Evolutionary conservation across 1,140 invertebrate genomes (phyloP).

Genomic region (Diabrotica undecimpunctata): DNA sequence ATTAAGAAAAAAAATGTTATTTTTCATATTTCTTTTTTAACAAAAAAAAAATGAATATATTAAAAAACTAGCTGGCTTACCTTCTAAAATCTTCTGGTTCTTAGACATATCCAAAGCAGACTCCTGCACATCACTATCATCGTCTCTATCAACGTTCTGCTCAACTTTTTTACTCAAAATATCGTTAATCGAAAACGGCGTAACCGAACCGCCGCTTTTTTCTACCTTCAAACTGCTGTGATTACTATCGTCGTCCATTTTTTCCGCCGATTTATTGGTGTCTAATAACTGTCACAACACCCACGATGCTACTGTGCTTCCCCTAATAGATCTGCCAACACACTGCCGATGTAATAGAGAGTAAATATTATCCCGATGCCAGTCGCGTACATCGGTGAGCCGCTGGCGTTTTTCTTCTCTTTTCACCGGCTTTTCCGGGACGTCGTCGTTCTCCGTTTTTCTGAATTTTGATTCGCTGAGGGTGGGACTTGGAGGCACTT

Average conservation of each 20-base stretch:
- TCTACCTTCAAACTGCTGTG: constrained; percentile 24
- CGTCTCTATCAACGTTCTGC: constrained; percentile 44
- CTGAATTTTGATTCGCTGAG: constrained; percentile 29
- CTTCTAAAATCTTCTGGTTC: constrained; percentile 17
- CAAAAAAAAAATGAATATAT: too few species aligned
- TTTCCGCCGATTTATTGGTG: background rate
- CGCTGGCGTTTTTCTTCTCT: constrained; percentile 22
- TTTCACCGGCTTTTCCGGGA: constrained; percentile 2
- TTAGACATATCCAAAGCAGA: constrained; percentile 49
- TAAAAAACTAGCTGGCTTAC: background rate
- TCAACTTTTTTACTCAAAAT: constrained; percentile 58
- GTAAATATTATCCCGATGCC: constrained; percentile 27
- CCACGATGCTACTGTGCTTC: background rate
- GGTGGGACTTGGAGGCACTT: constrained; percentile 31
- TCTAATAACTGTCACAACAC: background rate
- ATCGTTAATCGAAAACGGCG: constrained; percentile 74
- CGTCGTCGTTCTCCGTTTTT: constrained; percentile 22
- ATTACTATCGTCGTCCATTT: constrained; percentile 31
- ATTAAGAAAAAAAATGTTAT: too few species aligned
- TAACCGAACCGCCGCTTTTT: constrained; percentile 47
- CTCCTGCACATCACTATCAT: constrained; percentile 39
- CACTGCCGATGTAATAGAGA: background rate
- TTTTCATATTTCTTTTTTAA: too few species aligned
- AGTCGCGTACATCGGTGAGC: constrained; percentile 29
- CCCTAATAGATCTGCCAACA: background rate